Percentiles rank a stretch among this genome's conserved stretches.
Evolutionary conservation across 2,797 vertebrate species (phyloP).

Genomic region (Manis javanica): DNA sequence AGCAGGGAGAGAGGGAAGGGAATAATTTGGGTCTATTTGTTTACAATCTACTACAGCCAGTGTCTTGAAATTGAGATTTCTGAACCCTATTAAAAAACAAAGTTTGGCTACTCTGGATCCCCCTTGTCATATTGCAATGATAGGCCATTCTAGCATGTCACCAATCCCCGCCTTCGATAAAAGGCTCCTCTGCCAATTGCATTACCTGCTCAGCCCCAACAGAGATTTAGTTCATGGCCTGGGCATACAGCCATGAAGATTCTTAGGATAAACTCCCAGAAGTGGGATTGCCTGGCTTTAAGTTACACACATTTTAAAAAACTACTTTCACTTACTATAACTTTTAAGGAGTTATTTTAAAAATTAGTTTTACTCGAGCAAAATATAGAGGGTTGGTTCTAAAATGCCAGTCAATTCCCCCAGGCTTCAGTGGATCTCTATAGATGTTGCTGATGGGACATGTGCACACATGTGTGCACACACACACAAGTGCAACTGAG

Average conservation of each 20-base stretch:
- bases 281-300: neutral
- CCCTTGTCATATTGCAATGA: neutral
- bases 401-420: neutral
- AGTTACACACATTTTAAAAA: neutral
- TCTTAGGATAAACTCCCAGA: neutral
- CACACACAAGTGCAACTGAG: accelerated
- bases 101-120: neutral
- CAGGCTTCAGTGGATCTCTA: neutral
- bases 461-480: too few species aligned
- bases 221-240: accelerated
- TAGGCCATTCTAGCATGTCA: neutral
- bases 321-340: neutral
- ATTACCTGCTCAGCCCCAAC: neutral
- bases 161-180: neutral
- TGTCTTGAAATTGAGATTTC: neutral
- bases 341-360: neutral
- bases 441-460: neutral
- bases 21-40: neutral
- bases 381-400: neutral
- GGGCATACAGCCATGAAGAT: neutral
- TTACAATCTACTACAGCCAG: neutral
- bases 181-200: neutral
- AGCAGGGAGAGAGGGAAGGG: neutral
- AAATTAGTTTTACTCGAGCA: neutral
- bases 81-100: neutral